Evolutionary conservation across 2,888 invertebrate genomes (phyloP), one percentile per base, ranked within the genome.

Genomic region (Listrodromus nycthemerus): DNA sequence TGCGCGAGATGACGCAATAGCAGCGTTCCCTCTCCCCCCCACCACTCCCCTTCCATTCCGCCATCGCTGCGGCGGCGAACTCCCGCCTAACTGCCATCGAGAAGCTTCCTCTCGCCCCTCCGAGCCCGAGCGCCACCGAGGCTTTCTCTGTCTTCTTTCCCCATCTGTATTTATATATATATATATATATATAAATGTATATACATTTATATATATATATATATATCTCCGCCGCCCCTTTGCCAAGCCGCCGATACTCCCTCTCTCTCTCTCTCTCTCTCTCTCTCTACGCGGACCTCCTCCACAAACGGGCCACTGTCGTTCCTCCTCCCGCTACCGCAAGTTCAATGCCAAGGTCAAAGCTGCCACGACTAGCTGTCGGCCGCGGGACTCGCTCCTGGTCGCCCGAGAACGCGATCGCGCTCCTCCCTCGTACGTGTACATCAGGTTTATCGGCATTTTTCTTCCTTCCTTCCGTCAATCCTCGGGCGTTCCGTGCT

Each of bases 321-420:
- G 73, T 45, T 87, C 85, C 85, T 86, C 70, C 75, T 71, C 75
- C 82, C 80, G 58, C 80, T 79, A 77, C 89, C 87, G 82, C 92
- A 93, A 93, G 93, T 93, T 93, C 93, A 93, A 93, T 93, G 93
- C 92, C 93, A 93, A 93, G 93, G 93, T 93, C 93, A 93, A 88
- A 91, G 90, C 89, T 89, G 90, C 88, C 89, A 88, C 90, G 91
- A 90, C 90, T 88, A 86, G 89, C 87, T 89, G 91, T 89, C 90
- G 91, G 90, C 90, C 90, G 91, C 89, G 86, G 86, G 89, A 90
- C 89, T 90, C 89, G 91, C 83, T 89, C 88, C 86, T 86, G 87
- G 87, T 85, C 88, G 87, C 71, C 82, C 79, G 87, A 86, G 83
- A 87, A 85, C 88, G 86, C 86, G 85, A 80, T 85, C 78, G 86